Percentiles rank a stretch among this genome's conserved stretches.
Conservation (phyloP, 2,113 vertebrate species). For the Forbesichthys papilliferus region DNA sequence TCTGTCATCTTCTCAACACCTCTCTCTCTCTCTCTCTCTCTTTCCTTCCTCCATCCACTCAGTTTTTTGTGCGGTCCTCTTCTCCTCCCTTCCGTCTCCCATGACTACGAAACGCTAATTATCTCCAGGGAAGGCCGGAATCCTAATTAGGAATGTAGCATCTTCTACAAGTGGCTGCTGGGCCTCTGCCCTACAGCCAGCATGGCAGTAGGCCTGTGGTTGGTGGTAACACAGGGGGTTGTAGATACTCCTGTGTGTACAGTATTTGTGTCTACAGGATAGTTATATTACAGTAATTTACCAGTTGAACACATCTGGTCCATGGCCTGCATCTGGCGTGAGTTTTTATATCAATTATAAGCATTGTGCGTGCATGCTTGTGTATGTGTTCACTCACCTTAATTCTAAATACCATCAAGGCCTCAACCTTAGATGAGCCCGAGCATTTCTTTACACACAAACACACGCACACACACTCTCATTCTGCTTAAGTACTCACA, state of each 20-base stretch:
- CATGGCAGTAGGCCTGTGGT: too few species aligned
- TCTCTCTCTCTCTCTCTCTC: background rate
- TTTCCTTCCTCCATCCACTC: background rate
- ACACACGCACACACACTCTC: constrained; percentile 12
- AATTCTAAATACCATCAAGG: constrained; percentile 32
- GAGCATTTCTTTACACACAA: constrained; percentile 19
- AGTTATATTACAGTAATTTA: constrained; percentile 11
- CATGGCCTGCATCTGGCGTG: constrained; percentile 16
- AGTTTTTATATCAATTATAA: constrained; percentile 14
- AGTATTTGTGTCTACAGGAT: background rate
- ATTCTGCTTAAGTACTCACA: background rate
- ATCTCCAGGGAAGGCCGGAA: background rate
- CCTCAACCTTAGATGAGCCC: constrained; percentile 23
- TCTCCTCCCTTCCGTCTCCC: background rate
- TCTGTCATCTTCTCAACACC: background rate
- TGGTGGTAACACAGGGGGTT: too few species aligned
- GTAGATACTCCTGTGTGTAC: background rate
- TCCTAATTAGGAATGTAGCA: background rate
- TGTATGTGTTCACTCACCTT: constrained; percentile 7
- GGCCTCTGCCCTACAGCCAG: too few species aligned
- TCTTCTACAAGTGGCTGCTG: background rate
- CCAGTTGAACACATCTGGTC: background rate
- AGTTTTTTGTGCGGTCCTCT: too few species aligned
- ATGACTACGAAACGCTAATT: background rate
- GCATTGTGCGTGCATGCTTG: background rate